Percentiles rank a stretch among this genome's conserved stretches.
phyloP scores from a whole-genome alignment of 2,888 invertebrate genomes.

The Theretra japonica region DNA sequence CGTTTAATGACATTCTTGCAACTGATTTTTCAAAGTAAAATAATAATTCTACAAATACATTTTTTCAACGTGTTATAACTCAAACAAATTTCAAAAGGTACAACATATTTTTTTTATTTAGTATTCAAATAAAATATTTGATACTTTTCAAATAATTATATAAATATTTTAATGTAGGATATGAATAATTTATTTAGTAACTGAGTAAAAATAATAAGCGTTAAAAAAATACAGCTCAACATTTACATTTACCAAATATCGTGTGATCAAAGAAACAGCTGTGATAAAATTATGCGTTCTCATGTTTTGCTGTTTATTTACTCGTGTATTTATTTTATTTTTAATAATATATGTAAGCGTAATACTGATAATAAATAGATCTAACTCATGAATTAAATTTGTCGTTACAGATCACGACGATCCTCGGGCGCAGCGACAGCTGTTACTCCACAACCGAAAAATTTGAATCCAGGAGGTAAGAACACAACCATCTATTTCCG shows the following conservation, averaged over 20 bases:
- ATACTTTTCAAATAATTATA: too few species aligned
- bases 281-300: background rate
- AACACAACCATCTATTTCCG: background rate
- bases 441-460: constrained; percentile 89
- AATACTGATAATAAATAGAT: background rate
- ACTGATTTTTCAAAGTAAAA: background rate
- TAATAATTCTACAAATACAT: too few species aligned
- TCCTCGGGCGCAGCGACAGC: constrained; percentile 90
- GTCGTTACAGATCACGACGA: constrained; percentile 88
- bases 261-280: background rate
- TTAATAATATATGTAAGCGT: background rate
- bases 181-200: too few species aligned
- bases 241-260: background rate
- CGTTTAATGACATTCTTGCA: background rate
- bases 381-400: constrained; percentile 24
- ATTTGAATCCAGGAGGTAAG: constrained; percentile 90
- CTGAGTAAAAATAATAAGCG: background rate
- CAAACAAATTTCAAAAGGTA: too few species aligned
- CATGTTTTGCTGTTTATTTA: background rate
- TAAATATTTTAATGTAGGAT: too few species aligned
- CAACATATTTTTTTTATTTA: too few species aligned
- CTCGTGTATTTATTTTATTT: background rate
- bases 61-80: too few species aligned
- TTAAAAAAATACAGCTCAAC: background rate
- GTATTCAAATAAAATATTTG: too few species aligned